Base-by-base conservation (phyloP, 92 coral and sea anemone species). In the Heliopora coerulea region DNA sequence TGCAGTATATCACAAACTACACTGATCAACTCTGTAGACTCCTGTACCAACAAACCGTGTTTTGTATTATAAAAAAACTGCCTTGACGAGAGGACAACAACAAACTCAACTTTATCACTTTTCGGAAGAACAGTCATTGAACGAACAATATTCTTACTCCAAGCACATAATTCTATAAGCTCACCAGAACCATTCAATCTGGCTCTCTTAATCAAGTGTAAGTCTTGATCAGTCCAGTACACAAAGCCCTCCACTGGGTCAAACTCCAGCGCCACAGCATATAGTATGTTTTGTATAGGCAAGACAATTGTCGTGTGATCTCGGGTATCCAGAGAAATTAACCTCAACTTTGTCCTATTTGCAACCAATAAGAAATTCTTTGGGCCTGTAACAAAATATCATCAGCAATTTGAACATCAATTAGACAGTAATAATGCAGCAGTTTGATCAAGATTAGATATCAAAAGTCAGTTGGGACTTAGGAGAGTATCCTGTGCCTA, bases 221-320 rank as follows among this genome's bases (percentile, higher is more conserved):
- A 48, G 30, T 87, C 82, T 27, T 87, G 91, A 81, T 93, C 98
- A 33, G 91, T 90, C 98, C 98, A 93, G 68, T 93, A 93, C 3
- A 93, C 80, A 61, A 80, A 90, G 49, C 86, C 81, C 56, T 93
- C 95, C 7, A 90, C 91, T 29, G 95, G 95, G 54, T 90, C 96
- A 82, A 80, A 93, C 70, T 93, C 98, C 56, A 93, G 79, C 1
- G 88, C 91, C 37, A 93, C 79, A 26, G 87, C 96, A 75, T 87
- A 96, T 57, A 80, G 68, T 27, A 93, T 81, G n/a, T 86, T 90
- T 20, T 68, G 84, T 2, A 93, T 79, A 5, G 98, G 98, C 27
- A 93, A 42, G 23, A 90, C 96, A 3, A 93, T 91, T 56, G 88
- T 96, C 18, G 91, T 93, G 44, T 90, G 88, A 59, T 93, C 98